phyloP scores from a whole-genome alignment of 2,113 vertebrate species.

The Menura novaehollandiae region DNA sequence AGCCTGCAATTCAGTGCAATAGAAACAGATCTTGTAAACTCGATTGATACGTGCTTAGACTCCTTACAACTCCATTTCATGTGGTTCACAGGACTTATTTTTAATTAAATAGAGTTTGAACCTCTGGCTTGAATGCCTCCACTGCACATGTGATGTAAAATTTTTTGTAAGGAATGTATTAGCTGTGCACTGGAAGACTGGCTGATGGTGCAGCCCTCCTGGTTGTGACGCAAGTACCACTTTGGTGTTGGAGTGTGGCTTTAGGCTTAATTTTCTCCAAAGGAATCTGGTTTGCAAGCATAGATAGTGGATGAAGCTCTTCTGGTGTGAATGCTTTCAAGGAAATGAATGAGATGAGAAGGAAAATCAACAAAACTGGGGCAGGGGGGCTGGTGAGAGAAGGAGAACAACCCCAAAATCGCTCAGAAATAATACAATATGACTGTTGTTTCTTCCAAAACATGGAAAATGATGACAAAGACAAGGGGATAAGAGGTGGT shows the following conservation, averaged over 20 bases:
- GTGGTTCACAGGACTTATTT: constrained; percentile 38
- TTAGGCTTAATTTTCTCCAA: background rate
- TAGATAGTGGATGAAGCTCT: background rate
- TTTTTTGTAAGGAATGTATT: background rate
- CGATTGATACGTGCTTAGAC: background rate
- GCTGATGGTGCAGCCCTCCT: background rate
- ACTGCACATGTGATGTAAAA: background rate
- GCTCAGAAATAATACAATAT: background rate
- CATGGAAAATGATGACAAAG: background rate
- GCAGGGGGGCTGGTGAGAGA: background rate
- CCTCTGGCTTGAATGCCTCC: background rate
- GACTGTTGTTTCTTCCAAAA: background rate
- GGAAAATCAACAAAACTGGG: background rate
- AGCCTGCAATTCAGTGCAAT: background rate
- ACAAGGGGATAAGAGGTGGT: background rate
- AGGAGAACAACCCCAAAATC: background rate
- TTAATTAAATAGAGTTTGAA: constrained; percentile 44
- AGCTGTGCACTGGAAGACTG: background rate
- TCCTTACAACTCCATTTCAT: constrained; percentile 12
- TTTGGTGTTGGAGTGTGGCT: background rate
- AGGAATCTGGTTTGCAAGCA: background rate
- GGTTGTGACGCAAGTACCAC: background rate
- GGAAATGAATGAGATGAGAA: background rate
- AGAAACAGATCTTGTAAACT: constrained; percentile 16
- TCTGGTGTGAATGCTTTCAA: background rate